Evolutionary conservation across 2,888 invertebrate species (phyloP).

Genomic region (Chelonus formosanus): DNA sequence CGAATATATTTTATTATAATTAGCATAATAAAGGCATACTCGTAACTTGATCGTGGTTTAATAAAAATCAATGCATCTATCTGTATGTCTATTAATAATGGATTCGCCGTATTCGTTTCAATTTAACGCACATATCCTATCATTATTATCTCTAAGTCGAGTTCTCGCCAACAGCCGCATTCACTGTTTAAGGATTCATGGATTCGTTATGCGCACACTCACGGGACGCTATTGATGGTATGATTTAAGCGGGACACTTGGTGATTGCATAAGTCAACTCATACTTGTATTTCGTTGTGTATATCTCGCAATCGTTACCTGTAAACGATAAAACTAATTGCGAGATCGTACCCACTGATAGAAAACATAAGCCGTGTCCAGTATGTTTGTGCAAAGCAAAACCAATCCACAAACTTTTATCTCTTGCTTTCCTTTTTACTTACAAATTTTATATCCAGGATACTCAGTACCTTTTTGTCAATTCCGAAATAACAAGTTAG

Average conservation of each 20-base stretch:
- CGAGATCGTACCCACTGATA: constrained; percentile 29
- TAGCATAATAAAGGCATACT: constrained; percentile 17
- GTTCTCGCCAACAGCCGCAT: constrained; percentile 9
- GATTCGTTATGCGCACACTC: constrained; percentile 22
- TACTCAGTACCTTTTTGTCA: too few relatives aligned
- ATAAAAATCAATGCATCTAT: constrained; percentile 1
- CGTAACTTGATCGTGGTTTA: background rate
- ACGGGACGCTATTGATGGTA: constrained; percentile 24
- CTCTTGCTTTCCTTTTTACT: background rate
- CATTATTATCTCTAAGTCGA: constrained; percentile 26
- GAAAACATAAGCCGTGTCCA: constrained; percentile 15
- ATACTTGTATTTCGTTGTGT: constrained; percentile 25
- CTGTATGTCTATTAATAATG: constrained; percentile 22
- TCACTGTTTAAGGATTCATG: constrained; percentile 33
- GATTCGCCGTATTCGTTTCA: constrained; percentile 5
- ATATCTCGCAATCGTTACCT: constrained; percentile 22
- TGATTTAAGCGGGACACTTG: constrained; percentile 30
- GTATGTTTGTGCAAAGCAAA: constrained; percentile 5
- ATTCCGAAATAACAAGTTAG: too few relatives aligned
- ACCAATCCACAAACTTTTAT: constrained; percentile 28
- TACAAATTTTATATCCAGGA: background rate
- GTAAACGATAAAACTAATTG: constrained; percentile 33
- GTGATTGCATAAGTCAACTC: constrained; percentile 30
- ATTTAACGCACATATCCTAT: constrained; percentile 3
- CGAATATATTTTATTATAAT: constrained; percentile 18